phyloP scores from a whole-genome alignment of 2,888 invertebrate genomes.

The Gasteruption jaculator region DNA sequence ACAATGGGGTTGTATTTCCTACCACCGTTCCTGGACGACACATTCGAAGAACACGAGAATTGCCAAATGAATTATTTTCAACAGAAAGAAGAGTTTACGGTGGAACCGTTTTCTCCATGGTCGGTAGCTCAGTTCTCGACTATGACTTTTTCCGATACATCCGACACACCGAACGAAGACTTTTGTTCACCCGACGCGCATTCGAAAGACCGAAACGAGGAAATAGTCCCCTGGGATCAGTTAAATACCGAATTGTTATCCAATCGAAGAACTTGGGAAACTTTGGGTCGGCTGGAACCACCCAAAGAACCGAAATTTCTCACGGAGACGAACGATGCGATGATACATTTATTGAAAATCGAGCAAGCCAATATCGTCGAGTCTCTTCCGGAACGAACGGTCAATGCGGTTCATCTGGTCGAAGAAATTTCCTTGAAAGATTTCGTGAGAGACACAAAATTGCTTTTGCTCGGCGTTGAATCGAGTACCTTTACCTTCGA shows the following conservation, averaged over 20 bases:
- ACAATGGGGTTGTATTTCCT: slow-evolving; percentile 25
- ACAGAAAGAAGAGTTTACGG: no score
- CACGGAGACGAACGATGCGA: slow-evolving; percentile 34
- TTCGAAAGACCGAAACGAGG: no score
- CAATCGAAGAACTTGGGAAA: slow-evolving; percentile 42
- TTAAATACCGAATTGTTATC: no score
- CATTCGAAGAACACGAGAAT: no score
- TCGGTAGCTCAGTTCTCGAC: no score
- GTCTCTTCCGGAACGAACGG: slow-evolving; percentile 24
- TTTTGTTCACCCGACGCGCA: no score
- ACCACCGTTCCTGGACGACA: no score
- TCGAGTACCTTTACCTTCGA: slow-evolving; percentile 37
- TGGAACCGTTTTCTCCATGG: no score
- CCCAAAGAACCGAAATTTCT: slow-evolving; percentile 34
- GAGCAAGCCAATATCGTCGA: slow-evolving; percentile 29
- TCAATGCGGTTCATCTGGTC: slow-evolving; percentile 23
- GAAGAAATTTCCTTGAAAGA: slow-evolving; percentile 29
- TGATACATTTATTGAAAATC: slow-evolving; percentile 37
- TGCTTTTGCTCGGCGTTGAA: slow-evolving; percentile 43
- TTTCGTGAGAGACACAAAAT: slow-evolving; percentile 38
- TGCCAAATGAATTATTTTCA: no score
- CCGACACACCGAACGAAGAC: no score
- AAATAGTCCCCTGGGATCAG: no score
- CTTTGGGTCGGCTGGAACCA: slow-evolving; percentile 33
- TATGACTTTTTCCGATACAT: no score